phyloP scores from a whole-genome alignment of 2,888 invertebrate genomes.

The Lasius fuliginosus region DNA sequence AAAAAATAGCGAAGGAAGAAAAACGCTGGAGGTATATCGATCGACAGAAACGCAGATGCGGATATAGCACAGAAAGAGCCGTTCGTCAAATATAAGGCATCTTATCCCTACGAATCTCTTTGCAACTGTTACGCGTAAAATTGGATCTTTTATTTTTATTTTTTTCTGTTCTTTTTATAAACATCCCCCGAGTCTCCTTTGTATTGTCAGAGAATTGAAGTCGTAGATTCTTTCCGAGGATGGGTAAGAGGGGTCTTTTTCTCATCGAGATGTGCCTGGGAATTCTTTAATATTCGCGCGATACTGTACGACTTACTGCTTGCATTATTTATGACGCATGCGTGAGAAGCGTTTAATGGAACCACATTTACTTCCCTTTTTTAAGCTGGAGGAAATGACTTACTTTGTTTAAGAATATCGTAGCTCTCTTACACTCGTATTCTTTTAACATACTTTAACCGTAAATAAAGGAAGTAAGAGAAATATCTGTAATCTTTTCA shows the following conservation, averaged over 20 bases:
- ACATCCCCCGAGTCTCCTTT: constrained; percentile 23
- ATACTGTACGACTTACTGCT: constrained; percentile 30
- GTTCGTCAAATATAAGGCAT: not conserved
- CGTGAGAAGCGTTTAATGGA: constrained; percentile 35
- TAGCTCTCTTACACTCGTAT: not conserved
- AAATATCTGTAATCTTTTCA: not conserved
- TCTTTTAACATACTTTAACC: not conserved
- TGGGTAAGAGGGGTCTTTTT: not conserved
- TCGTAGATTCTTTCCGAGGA: constrained; percentile 11
- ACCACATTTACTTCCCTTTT: constrained; percentile 20
- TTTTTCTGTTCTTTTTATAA: constrained; percentile 29
- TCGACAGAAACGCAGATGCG: constrained; percentile 17
- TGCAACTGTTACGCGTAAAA: constrained; percentile 33
- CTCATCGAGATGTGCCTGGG: constrained; percentile 33
- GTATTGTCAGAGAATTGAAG: constrained; percentile 23
- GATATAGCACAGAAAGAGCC: not conserved
- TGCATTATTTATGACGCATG: constrained; percentile 41
- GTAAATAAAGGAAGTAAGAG: not conserved
- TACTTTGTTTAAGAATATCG: constrained; percentile 30
- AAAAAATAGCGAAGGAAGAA: not conserved
- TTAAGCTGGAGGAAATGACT: constrained; percentile 26
- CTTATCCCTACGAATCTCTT: constrained; percentile 35
- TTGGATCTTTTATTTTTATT: constrained; percentile 38
- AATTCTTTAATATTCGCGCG: constrained; percentile 54
- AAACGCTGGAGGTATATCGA: not conserved